Base-by-base conservation (phyloP, 1,140 invertebrate genomes). In the Drosophila dunni region DNA sequence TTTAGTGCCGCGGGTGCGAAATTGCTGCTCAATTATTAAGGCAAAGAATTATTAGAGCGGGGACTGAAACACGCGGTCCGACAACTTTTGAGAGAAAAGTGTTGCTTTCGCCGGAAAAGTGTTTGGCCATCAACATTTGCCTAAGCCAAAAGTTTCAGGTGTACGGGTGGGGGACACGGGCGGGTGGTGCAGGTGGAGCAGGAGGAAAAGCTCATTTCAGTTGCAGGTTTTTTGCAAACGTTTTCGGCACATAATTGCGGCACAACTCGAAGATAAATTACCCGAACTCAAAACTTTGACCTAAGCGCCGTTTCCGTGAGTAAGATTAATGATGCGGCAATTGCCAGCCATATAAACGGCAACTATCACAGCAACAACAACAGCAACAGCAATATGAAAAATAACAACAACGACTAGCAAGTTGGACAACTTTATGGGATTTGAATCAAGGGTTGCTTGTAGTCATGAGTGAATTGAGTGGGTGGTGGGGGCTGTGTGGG, bases 251-350 rank as follows among this genome's bases (percentile, higher is more conserved):
- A 88, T 88, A 88, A 88, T 88, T 89, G 83, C 83, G 83, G 80
- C 79, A 74, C 53, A 73, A 71, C 77, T 83, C 76, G 77, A 88
- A 88, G 84, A 88, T 86, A 88, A 88, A 88, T 88, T 88, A 83
- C 79, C 79, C 80, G 69, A 88, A 89, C 84, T 89, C 79, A 88
- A 88, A 89, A 88, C 83, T 89, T 89, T 88, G 83, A 88, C 83
- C 83, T 80, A 83, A 88, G 83, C 84, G 84, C 84, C 84, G 79
- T 88, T 83, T 89, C 83, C 83, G 73, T 88, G 83, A 88, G 84
- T 83, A 88, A 88, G 83, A 88, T 88, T 88, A 88, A 88, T 88
- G 83, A 88, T 88, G 82, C 83, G 82, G 83, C 82, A 86, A 86
- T 86, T 88, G 83, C 83, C 83, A 83, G 68, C 79, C 81, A 74